Percentiles rank a stretch among this genome's conserved stretches.
phyloP scores from a whole-genome alignment of 53 echinoderm and acorn worm genomes.

The Antedon mediterranea region DNA sequence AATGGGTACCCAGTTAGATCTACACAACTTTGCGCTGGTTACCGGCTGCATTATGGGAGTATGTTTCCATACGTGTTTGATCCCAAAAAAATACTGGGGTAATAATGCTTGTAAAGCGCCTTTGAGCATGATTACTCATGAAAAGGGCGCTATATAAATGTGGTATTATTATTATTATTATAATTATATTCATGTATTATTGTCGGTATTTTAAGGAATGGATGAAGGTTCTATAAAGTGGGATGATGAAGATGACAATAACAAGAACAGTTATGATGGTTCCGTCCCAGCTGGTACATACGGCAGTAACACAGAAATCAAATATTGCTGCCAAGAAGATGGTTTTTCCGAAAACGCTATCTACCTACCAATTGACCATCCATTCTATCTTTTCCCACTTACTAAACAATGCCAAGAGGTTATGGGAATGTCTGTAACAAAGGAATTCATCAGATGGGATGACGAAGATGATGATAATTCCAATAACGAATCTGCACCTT shows the following conservation, averaged over 20 bases:
- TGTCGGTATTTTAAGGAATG: slow-evolving; percentile 7
- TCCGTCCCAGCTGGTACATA: slow-evolving; percentile 22
- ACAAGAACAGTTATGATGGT: slow-evolving; percentile 14
- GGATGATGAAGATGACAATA: slow-evolving; percentile 18
- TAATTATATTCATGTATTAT: too few relatives aligned
- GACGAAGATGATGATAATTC: slow-evolving; percentile 20
- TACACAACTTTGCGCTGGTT: too few relatives aligned
- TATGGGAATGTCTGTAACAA: slow-evolving; percentile 19
- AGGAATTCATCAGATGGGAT: slow-evolving; percentile 32
- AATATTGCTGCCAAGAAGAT: slow-evolving; percentile 34
- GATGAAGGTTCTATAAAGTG: slow-evolving; percentile 10
- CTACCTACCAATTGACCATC: slow-evolving; percentile 21
- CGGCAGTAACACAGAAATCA: slow-evolving; percentile 22
- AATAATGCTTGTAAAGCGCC: too few relatives aligned
- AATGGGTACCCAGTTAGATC: too few relatives aligned
- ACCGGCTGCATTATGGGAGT: too few relatives aligned
- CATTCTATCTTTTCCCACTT: slow-evolving; percentile 26
- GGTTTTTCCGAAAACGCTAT: slow-evolving; percentile 28
- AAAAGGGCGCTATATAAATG: too few relatives aligned
- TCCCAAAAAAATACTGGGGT: too few relatives aligned
- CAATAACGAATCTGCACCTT: background rate
- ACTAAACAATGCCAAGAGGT: slow-evolving; percentile 42
- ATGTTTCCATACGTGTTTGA: too few relatives aligned
- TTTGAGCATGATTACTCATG: too few relatives aligned
- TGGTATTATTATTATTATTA: too few relatives aligned